These are phyloP conservation scores for Onychomys torridus DNA, from an alignment of 2,797 vertebrate genomes.

Conservation along the genomic window DNA sequence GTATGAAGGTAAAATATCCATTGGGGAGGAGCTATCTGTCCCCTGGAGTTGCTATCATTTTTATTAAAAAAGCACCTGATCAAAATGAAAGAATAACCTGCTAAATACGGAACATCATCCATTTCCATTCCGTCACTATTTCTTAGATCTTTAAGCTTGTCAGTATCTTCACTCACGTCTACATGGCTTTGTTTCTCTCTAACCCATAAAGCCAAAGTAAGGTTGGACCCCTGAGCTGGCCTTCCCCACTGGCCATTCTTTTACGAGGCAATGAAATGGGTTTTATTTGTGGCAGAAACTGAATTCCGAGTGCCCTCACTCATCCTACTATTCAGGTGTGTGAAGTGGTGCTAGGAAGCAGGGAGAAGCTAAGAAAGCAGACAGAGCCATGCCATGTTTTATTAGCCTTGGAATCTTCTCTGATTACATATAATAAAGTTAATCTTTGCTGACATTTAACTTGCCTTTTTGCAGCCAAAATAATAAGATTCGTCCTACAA, in stretches of 20 bases:
- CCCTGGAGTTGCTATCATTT: neutral
- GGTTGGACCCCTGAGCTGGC: conserved; percentile 14
- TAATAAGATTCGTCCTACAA: conserved; percentile 48
- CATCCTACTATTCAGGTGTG: neutral
- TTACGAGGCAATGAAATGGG: conserved; percentile 59
- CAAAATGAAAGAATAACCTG: conserved; percentile 7
- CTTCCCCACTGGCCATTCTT: conserved; percentile 42
- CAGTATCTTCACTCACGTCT: neutral
- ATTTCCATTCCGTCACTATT: neutral
- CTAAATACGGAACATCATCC: neutral
- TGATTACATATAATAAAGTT: conserved; percentile 60
- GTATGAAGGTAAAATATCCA: neutral
- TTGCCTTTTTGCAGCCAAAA: conserved; percentile 57
- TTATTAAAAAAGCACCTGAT: conserved; percentile 9
- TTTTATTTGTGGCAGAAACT: conserved; percentile 32
- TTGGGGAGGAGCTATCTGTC: neutral
- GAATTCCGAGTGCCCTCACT: neutral
- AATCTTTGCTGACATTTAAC: conserved; percentile 70
- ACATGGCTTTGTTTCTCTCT: conserved; percentile 9
- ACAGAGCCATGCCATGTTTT: neutral
- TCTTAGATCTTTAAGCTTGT: neutral
- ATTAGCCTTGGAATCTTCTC: conserved; percentile 56
- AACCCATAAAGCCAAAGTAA: conserved; percentile 26
- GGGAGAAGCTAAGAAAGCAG: neutral
- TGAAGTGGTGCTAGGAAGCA: neutral